phyloP scores from a whole-genome alignment of 1,140 invertebrate genomes.

The Drosophila seguyi region DNA sequence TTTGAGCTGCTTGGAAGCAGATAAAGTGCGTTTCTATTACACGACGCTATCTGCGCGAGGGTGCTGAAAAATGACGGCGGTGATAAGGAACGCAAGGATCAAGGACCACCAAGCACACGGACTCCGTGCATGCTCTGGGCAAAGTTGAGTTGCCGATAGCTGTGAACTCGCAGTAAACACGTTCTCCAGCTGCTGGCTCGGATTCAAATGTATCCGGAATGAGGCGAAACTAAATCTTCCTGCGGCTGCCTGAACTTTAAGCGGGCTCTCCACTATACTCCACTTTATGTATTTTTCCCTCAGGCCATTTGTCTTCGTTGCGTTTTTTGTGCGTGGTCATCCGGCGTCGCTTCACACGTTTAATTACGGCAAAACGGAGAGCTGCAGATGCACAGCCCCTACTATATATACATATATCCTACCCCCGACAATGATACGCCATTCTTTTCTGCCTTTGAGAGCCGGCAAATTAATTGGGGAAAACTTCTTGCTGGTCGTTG shows the following conservation, averaged over 20 bases:
- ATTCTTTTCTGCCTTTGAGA: conserved; percentile 18
- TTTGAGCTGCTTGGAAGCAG: conserved; percentile 43
- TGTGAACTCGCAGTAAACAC: conserved; percentile 32
- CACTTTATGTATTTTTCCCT: conserved; percentile 14
- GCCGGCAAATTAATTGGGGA: conserved; percentile 35
- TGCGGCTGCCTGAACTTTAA: conserved; percentile 38
- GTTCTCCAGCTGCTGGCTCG: conserved; percentile 41
- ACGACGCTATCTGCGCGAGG: conserved; percentile 38
- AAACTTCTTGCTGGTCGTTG: conserved; percentile 10
- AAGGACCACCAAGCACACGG: conserved; percentile 4
- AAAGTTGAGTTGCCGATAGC: conserved; percentile 37
- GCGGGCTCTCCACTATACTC: conserved; percentile 10
- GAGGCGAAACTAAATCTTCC: conserved; percentile 17
- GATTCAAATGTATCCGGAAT: conserved; percentile 41
- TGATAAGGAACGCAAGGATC: conserved; percentile 32
- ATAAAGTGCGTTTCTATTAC: conserved; percentile 52
- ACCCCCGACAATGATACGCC: conserved; percentile 1
- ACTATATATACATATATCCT: background rate
- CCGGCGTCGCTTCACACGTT: conserved; percentile 43
- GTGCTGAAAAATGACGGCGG: conserved; percentile 42
- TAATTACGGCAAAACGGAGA: conserved; percentile 45
- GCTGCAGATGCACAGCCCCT: conserved; percentile 22
- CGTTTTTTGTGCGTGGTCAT: conserved; percentile 42
- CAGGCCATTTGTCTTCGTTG: conserved; percentile 56
- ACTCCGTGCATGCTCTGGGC: conserved; percentile 3